phyloP scores from a whole-genome alignment of 53 echinoderm and acorn worm species.

The Henricia sp. region DNA sequence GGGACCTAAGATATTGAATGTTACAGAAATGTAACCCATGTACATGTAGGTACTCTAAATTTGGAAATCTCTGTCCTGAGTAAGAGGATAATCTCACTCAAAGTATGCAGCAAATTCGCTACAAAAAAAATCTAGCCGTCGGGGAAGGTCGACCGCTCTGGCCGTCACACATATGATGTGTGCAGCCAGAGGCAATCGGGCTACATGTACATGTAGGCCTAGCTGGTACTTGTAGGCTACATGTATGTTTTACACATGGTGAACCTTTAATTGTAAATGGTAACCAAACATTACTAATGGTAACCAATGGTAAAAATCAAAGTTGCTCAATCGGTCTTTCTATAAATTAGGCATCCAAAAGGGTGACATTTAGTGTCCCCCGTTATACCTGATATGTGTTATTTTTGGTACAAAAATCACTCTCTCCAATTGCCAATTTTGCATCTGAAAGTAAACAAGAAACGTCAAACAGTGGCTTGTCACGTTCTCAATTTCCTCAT shows the following conservation, averaged over 20 bases:
- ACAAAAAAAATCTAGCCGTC: too few species aligned
- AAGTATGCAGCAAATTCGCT: too few species aligned
- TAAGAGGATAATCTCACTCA: too few species aligned
- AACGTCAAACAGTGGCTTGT: constrained; percentile 18
- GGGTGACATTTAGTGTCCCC: not conserved
- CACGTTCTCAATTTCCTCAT: not conserved
- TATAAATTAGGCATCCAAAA: not conserved
- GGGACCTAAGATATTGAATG: too few species aligned
- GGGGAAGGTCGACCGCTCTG: too few species aligned
- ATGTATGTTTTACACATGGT: not conserved
- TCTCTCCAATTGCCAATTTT: too few species aligned
- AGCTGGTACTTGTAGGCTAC: not conserved
- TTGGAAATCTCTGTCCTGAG: too few species aligned
- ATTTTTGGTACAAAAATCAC: not conserved
- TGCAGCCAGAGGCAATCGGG: too few species aligned
- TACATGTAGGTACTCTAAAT: not conserved
- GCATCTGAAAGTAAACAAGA: too few species aligned
- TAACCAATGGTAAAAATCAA: not conserved
- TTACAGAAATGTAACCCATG: not conserved
- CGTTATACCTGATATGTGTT: not conserved
- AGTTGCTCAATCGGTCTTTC: not conserved
- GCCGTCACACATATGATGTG: too few species aligned
- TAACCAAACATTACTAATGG: not conserved
- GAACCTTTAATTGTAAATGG: not conserved
- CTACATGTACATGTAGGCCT: not conserved